phyloP scores from a whole-genome alignment of 1,140 invertebrate genomes.

The Cheumatopsyche charites region DNA sequence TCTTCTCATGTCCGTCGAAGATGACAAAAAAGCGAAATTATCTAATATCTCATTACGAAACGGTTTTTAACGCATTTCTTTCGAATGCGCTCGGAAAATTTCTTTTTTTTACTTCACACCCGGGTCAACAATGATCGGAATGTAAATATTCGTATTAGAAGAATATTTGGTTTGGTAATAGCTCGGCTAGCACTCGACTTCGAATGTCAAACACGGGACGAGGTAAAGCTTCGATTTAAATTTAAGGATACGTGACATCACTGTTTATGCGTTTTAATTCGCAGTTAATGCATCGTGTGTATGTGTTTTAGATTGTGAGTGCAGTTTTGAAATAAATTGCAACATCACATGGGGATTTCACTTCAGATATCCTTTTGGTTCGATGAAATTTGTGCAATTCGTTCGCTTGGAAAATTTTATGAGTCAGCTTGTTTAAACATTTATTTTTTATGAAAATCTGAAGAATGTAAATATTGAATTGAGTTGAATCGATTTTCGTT shows the following conservation, averaged over 20 bases:
- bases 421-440: no score
- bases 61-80: not conserved
- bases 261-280: slow-evolving; percentile 8
- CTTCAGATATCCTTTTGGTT: slow-evolving; percentile 6
- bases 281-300: not conserved
- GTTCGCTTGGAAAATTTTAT: no score
- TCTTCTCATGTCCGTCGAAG: not conserved
- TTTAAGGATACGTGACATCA: slow-evolving; percentile 12
- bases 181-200: not conserved
- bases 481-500: no score
- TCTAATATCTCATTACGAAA: slow-evolving; percentile 6
- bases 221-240: not conserved
- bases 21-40: not conserved
- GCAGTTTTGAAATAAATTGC: slow-evolving; percentile 12
- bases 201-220: not conserved
- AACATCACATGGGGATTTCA: not conserved
- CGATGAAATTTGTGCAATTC: not conserved
- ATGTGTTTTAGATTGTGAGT: not conserved
- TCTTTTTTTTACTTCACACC: not conserved
- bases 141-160: not conserved
- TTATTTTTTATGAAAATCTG: no score
- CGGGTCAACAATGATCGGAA: not conserved
- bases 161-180: not conserved
- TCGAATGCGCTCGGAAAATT: not conserved
- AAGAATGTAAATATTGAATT: no score